Conservation (phyloP, 23 tunicate genomes). For the Clavelina lepadiformis region DNA sequence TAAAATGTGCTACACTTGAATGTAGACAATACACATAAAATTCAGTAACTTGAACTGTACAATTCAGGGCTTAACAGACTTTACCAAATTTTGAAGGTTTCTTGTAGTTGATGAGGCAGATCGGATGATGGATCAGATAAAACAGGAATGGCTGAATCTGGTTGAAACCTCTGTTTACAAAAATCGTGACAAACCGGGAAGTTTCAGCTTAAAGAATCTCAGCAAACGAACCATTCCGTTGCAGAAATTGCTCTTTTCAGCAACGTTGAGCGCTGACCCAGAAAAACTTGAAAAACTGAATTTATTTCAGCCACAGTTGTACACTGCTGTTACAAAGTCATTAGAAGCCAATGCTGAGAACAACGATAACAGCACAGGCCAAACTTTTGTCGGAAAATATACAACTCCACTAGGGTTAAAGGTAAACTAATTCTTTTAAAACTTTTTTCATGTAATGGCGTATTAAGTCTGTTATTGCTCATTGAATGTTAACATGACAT, state of each 20-base stretch:
- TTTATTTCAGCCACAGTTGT: constrained; percentile 75
- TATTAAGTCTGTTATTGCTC: background rate
- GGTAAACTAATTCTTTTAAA: constrained; percentile 6
- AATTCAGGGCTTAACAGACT: too few relatives aligned
- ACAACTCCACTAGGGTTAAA: constrained; percentile 38
- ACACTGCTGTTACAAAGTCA: constrained; percentile 14
- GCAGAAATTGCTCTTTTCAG: constrained; percentile 85
- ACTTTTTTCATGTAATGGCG: background rate
- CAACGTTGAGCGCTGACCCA: constrained; percentile 79
- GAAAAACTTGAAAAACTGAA: constrained; percentile 61
- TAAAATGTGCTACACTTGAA: too few relatives aligned
- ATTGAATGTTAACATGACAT: too few relatives aligned
- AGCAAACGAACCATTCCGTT: constrained; percentile 10
- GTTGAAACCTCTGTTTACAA: constrained; percentile 34
- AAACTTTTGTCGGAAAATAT: constrained; percentile 25
- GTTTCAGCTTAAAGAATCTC: background rate
- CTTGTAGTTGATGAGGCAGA: constrained; percentile 93
- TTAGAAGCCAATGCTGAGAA: background rate
- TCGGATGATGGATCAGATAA: constrained; percentile 46
- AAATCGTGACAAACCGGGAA: background rate
- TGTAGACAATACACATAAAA: too few relatives aligned
- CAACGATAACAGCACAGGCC: background rate
- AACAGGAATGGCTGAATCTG: constrained; percentile 55
- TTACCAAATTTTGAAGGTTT: constrained; percentile 33
- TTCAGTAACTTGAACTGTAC: too few relatives aligned